Base-by-base conservation (phyloP, 2,797 vertebrate genomes). In the Molossus alvarezi region DNA sequence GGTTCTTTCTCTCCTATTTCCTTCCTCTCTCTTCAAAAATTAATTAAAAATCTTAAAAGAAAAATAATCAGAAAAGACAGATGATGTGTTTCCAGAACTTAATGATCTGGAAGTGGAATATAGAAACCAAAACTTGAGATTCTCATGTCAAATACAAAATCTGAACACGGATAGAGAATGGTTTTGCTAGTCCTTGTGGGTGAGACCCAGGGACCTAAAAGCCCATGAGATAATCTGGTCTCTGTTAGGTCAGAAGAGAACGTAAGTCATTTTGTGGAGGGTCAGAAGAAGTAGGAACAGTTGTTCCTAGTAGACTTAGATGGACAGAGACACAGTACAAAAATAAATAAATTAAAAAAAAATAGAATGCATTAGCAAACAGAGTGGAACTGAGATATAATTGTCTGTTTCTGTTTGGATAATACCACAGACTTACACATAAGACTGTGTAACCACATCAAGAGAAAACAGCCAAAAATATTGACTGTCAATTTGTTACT, bases 61-160 rank as follows among this genome's bases (percentile, higher is more conserved):
- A 94, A 21, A 83, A 77, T 4, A 79, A 33, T 87, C 21, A 94
- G 48, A 64, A 94, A 83, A 58, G 18, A 33, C 37, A 72, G 48
- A 72, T 62, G 1, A 58, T 60, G 0, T 1, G 25, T 55, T 88
- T 94, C 57, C 51, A 83, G 8, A 94, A 62, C 3, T 58, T 73
- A 79, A 58, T 79, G 51, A 90, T 76, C 27, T 95, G 10, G n/a
- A 90, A 64, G 21, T 69, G 6, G 3, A 25, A 12, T 25, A 1
- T 58, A 60, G 27, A 58, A 88, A 62, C 29, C 73, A 14, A 53
- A 25, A n/a, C 20, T 62, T 88, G 20, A 62, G 20, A 33, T 88
- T 21, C 29, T 51, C 41, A 71, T 7, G 64, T 5, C 1, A 77
- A 67, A 10, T 29, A 84, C 33, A 79, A 57, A 75, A 37, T 51